Percentiles rank a stretch among this genome's conserved stretches.
These are phyloP conservation scores for Chaitophorus viminalis DNA, from an alignment of 2,888 invertebrate species.

Conservation along the genomic window DNA sequence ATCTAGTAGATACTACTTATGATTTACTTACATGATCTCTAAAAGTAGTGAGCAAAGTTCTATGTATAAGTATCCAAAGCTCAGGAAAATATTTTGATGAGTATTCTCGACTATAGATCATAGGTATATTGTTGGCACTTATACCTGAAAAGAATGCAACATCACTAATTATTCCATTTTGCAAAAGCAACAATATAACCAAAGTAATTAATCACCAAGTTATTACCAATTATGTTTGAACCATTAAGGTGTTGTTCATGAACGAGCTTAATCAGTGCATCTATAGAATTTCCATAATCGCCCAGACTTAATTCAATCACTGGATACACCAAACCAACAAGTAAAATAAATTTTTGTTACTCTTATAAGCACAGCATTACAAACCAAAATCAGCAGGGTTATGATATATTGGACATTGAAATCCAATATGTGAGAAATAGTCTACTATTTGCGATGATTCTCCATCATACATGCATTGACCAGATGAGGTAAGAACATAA, in stretches of 20 bases:
- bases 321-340: constrained; percentile 66
- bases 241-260: constrained; percentile 73
- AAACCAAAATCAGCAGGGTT: constrained; percentile 90
- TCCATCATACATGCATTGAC: constrained; percentile 85
- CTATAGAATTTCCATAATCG: constrained; percentile 74
- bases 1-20: background rate
- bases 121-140: background rate
- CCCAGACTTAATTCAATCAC: constrained; percentile 85
- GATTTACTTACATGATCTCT: constrained; percentile 52
- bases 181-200: background rate
- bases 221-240: constrained; percentile 69
- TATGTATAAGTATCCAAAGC: constrained; percentile 44
- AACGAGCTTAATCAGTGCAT: constrained; percentile 72
- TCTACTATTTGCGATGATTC: constrained; percentile 79
- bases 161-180: background rate
- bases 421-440: constrained; percentile 74
- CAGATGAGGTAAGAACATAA: constrained; percentile 80
- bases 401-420: constrained; percentile 84
- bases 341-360: constrained; percentile 2
- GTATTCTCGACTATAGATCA: constrained; percentile 36
- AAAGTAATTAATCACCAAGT: background rate
- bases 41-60: constrained; percentile 45
- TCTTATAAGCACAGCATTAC: constrained; percentile 6
- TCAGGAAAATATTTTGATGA: constrained; percentile 43
- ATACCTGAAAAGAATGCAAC: constrained; percentile 64